Percentiles rank a stretch among this genome's conserved stretches.
Evolutionary conservation across 1,140 invertebrate genomes (phyloP).

Genomic region (Cyclina sinensis): DNA sequence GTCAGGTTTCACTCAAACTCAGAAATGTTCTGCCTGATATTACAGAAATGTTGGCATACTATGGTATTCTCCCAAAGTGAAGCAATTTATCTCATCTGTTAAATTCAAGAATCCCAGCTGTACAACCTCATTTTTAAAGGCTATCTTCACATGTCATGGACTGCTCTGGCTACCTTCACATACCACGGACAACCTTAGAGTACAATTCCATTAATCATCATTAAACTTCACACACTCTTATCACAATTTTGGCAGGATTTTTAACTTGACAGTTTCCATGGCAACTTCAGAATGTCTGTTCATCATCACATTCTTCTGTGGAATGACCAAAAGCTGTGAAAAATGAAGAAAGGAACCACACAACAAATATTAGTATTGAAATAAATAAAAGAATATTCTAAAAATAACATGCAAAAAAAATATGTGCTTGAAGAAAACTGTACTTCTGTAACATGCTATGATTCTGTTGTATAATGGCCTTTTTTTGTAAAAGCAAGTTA

Average conservation of each 20-base stretch:
- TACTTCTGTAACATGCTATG: too few relatives aligned
- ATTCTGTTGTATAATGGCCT: too few relatives aligned
- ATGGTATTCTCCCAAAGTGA: too few relatives aligned
- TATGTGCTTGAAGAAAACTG: conserved; percentile 6
- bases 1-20: too few relatives aligned
- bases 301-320: conserved; percentile 93
- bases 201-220: not conserved
- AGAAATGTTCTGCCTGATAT: too few relatives aligned
- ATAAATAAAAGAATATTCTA: conserved; percentile 33
- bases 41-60: too few relatives aligned
- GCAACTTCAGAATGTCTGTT: conserved; percentile 91
- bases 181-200: not conserved
- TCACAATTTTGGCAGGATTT: not conserved
- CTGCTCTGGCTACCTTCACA: not conserved
- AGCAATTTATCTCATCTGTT: too few relatives aligned
- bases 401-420: conserved; percentile 17
- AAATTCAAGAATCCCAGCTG: too few relatives aligned
- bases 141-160: not conserved
- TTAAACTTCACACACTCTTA: not conserved
- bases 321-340: conserved; percentile 93
- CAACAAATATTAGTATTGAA: conserved; percentile 62
- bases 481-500: too few relatives aligned
- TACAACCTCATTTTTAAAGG: not conserved
- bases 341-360: conserved; percentile 54
- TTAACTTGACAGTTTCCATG: not conserved